phyloP scores from a whole-genome alignment of 1,140 invertebrate genomes.

The Cataglyphis hispanica region DNA sequence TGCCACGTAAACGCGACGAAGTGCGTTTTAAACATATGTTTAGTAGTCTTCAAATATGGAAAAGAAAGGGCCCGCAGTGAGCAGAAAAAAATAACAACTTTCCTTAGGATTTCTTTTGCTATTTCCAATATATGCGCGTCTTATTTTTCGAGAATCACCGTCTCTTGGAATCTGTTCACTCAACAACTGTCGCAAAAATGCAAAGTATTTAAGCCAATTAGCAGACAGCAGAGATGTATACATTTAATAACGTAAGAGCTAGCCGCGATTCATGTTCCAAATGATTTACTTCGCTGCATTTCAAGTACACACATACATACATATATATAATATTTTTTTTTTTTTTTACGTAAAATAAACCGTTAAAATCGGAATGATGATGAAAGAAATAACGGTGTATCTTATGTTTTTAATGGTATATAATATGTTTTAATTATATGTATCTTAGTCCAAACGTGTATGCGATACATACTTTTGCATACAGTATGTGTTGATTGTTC shows the following conservation, averaged over 20 bases:
- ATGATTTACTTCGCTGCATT: slow-evolving; percentile 59
- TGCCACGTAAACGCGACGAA: neutral
- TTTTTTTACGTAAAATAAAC: neutral
- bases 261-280: slow-evolving; percentile 83
- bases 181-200: slow-evolving; percentile 84
- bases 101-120: slow-evolving; percentile 41
- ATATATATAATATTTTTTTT: neutral
- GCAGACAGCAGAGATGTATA: slow-evolving; percentile 85
- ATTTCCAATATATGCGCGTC: slow-evolving; percentile 23
- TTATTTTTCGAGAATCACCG: slow-evolving; percentile 34
- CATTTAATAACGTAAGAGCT: slow-evolving; percentile 85
- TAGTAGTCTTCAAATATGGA: slow-evolving; percentile 44
- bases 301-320: neutral
- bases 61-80: neutral
- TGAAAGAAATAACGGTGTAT: neutral
- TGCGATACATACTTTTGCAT: neutral
- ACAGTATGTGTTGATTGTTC: neutral
- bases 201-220: slow-evolving; percentile 86
- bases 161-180: slow-evolving; percentile 71
- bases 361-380: neutral
- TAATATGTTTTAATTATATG: neutral
- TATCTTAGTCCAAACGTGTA: neutral
- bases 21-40: slow-evolving; percentile 31
- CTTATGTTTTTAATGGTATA: neutral
- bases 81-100: slow-evolving; percentile 1